A percentile compares a stretch with the other conserved stretches of the same genome.
These are phyloP conservation scores for Rousettus leschenaultii DNA, from an alignment of 2,113 vertebrate genomes.

Conservation along the genomic window DNA sequence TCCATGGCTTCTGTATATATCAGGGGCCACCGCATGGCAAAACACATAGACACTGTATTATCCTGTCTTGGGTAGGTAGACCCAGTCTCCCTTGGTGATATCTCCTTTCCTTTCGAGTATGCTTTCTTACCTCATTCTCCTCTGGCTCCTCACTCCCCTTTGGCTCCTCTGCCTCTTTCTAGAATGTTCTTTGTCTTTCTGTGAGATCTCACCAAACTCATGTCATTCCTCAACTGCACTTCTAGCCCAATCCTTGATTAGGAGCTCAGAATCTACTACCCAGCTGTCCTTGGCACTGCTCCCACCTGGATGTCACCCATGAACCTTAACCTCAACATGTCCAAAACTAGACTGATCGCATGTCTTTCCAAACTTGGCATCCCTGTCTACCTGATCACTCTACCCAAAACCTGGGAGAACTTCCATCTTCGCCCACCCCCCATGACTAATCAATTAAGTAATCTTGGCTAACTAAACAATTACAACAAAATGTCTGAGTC, in stretches of 20 bases:
- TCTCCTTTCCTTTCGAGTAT: not conserved
- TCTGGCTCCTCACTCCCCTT: not conserved
- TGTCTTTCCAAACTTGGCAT: not conserved
- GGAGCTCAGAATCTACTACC: not conserved
- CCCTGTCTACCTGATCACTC: not conserved
- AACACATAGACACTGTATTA: too few relatives aligned
- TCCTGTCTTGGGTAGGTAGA: not conserved
- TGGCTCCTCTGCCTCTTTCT: not conserved
- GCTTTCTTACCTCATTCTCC: not conserved
- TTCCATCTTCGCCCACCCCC: not conserved
- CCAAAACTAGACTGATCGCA: not conserved
- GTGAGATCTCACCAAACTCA: not conserved
- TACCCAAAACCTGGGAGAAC: not conserved
- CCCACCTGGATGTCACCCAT: not conserved
- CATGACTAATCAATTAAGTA: not conserved
- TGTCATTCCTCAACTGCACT: not conserved
- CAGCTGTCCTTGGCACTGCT: not conserved
- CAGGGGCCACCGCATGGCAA: rapidly evolving
- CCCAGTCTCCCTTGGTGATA: too few relatives aligned
- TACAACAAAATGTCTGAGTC: not conserved
- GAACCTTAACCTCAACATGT: not conserved
- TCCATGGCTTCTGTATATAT: not conserved
- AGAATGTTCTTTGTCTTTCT: not conserved
- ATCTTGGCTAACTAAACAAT: not conserved
- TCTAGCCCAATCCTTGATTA: not conserved